A percentile compares a stretch with the other conserved stretches of the same genome.
phyloP scores from a whole-genome alignment of 2,797 vertebrate species.

The Tadarida brasiliensis region DNA sequence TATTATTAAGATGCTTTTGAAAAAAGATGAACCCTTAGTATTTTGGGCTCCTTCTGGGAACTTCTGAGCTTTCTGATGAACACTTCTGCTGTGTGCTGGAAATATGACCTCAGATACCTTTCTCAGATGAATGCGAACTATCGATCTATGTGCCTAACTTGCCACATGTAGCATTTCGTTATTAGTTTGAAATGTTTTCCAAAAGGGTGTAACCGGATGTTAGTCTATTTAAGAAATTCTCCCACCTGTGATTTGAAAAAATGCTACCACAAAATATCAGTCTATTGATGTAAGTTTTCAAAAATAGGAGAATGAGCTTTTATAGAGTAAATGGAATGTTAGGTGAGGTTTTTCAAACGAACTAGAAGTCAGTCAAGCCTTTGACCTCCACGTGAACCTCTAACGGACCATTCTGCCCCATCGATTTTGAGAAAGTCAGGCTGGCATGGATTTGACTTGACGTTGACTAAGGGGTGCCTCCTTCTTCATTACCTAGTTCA shows the following conservation, averaged over 20 bases:
- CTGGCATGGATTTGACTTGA: background rate
- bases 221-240: constrained; percentile 28
- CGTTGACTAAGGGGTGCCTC: background rate
- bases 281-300: constrained; percentile 50
- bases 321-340: background rate
- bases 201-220: background rate
- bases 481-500: background rate
- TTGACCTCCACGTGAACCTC: background rate
- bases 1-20: background rate
- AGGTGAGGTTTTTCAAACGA: background rate
- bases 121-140: background rate
- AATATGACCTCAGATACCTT: background rate
- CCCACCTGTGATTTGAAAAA: constrained; percentile 38
- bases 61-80: background rate
- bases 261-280: background rate
- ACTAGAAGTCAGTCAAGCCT: background rate
- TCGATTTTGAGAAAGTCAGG: constrained; percentile 5
- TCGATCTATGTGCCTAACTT: background rate
- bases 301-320: constrained; percentile 21
- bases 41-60: constrained; percentile 15
- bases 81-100: background rate
- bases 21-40: background rate
- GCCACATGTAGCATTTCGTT: background rate
- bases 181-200: constrained; percentile 43
- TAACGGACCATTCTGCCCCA: background rate